Conservation (phyloP, 2,797 vertebrate genomes). For the Aselliscus stoliczkanus region DNA sequence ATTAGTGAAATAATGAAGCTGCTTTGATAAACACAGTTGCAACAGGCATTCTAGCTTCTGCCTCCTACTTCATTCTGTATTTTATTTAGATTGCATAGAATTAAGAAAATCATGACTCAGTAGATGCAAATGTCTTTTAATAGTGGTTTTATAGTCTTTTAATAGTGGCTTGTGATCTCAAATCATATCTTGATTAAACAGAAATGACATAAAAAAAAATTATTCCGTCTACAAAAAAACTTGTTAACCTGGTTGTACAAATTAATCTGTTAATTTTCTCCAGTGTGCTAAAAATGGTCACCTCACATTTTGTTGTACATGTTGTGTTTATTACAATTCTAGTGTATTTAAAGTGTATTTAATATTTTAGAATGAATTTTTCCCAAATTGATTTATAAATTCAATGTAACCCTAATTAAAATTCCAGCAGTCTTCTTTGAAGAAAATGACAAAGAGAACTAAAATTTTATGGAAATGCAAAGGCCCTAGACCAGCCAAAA, state of each 20-base stretch:
- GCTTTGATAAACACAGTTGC: neutral
- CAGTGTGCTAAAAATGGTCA: neutral
- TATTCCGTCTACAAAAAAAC: neutral
- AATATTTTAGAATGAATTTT: neutral
- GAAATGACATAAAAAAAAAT: neutral
- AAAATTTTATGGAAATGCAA: constrained; percentile 3
- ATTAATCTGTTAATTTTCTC: neutral
- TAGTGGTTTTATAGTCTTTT: neutral
- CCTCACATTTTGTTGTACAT: neutral
- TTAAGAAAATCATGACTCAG: neutral
- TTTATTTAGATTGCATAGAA: neutral
- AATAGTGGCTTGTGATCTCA: neutral
- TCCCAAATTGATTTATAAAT: neutral
- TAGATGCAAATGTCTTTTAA: neutral
- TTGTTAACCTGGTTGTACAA: neutral
- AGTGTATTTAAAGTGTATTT: neutral
- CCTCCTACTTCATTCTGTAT: neutral
- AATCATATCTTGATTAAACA: neutral
- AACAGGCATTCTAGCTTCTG: neutral
- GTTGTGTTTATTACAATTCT: neutral
- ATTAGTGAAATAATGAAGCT: neutral
- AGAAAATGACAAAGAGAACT: neutral
- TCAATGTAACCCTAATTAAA: constrained; percentile 5
- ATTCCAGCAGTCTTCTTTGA: neutral
- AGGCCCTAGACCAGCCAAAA: neutral